Evolutionary conservation across 2,797 vertebrate genomes (phyloP).

Genomic region (Triplophysa yarkandensis): DNA sequence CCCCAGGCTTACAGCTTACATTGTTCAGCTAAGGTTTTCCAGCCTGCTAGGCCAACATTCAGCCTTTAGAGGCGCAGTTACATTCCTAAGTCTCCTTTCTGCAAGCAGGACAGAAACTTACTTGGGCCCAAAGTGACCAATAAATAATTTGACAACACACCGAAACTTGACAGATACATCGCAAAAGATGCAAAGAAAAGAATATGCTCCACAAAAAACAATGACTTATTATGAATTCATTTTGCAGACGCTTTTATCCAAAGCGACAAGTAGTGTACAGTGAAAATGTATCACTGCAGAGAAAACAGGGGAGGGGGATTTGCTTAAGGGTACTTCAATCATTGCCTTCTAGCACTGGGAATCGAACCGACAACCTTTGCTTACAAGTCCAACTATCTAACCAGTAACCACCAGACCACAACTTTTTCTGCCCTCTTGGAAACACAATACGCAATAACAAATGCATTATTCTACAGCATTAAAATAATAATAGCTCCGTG

Average conservation of each 20-base stretch:
- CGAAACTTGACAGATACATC: not conserved
- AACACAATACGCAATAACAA: not conserved
- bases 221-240: too few species aligned
- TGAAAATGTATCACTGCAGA: too few species aligned
- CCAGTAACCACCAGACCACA: too few species aligned
- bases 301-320: too few species aligned
- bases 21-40: conserved; percentile 63
- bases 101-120: conserved; percentile 12
- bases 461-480: not conserved
- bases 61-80: conserved; percentile 53
- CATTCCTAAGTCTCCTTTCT: conserved; percentile 52
- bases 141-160: not conserved
- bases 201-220: not conserved
- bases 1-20: conserved; percentile 61
- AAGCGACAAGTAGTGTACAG: too few species aligned
- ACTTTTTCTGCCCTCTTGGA: too few species aligned
- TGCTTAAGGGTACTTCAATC: too few species aligned
- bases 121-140: not conserved
- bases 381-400: too few species aligned
- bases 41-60: conserved; percentile 55
- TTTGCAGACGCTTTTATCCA: too few species aligned
- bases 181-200: not conserved
- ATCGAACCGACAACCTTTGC: too few species aligned
- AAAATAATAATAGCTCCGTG: not conserved
- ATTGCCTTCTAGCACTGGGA: too few species aligned